Evolutionary conservation across 2,888 invertebrate genomes (phyloP).

Genomic region (Drosophila anceps): DNA sequence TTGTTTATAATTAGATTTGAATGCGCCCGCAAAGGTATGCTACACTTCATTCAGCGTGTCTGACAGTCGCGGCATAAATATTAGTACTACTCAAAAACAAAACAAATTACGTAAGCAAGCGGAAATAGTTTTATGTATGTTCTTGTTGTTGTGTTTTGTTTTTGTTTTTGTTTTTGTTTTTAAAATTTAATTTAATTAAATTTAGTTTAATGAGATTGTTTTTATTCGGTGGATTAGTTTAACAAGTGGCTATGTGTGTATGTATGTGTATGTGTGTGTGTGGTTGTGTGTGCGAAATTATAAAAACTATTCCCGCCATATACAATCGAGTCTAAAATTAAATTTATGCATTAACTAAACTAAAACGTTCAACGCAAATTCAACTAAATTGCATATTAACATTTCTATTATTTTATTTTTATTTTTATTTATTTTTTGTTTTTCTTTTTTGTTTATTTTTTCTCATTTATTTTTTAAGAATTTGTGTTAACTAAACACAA

Average conservation of each 20-base stretch:
- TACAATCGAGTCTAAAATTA: conserved; percentile 62
- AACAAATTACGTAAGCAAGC: conserved; percentile 51
- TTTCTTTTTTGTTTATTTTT: conserved; percentile 42
- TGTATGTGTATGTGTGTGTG: conserved; percentile 30
- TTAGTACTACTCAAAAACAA: conserved; percentile 52
- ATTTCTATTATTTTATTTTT: conserved; percentile 57
- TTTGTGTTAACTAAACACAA: conserved; percentile 60
- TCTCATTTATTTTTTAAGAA: conserved; percentile 38
- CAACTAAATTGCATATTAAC: conserved; percentile 75
- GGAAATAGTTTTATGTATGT: conserved; percentile 60
- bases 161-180: conserved; percentile 30
- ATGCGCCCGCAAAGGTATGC: conserved; percentile 57
- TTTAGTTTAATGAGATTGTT: conserved; percentile 78
- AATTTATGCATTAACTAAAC: conserved; percentile 69
- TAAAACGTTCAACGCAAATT: conserved; percentile 75
- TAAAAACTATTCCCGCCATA: conserved; percentile 65
- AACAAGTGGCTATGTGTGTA: conserved; percentile 73
- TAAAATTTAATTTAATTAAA: conserved; percentile 63
- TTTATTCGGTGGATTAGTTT: conserved; percentile 80
- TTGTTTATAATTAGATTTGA: conserved; percentile 21
- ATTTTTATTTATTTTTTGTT: background rate
- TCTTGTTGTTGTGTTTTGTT: conserved; percentile 26
- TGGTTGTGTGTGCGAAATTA: conserved; percentile 36
- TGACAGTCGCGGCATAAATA: conserved; percentile 69
- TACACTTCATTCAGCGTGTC: conserved; percentile 41